A percentile compares a stretch with the other conserved stretches of the same genome.
phyloP scores from a whole-genome alignment of 2,113 vertebrate species.

The Myiozetetes cayanensis region DNA sequence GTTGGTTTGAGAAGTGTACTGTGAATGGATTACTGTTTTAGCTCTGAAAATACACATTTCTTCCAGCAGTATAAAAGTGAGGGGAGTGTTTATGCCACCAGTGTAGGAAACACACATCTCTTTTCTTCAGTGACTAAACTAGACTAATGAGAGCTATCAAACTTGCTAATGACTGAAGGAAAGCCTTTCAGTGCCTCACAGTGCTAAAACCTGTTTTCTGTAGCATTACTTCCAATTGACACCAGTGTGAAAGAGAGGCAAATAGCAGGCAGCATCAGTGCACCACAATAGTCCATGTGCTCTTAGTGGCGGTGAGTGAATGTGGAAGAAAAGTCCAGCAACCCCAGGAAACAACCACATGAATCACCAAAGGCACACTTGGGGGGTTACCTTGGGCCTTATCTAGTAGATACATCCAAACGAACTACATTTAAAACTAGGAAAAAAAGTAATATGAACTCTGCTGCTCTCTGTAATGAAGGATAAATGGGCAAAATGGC shows the following conservation, averaged over 20 bases:
- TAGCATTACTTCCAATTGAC: background rate
- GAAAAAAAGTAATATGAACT: background rate
- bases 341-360: background rate
- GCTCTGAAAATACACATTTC: slow-evolving; percentile 28
- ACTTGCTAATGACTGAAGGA: slow-evolving; percentile 4
- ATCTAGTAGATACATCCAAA: background rate
- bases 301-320: background rate
- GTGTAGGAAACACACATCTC: slow-evolving; percentile 33
- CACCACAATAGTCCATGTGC: background rate
- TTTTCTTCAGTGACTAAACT: slow-evolving; percentile 2
- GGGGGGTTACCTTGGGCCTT: background rate
- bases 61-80: slow-evolving; percentile 9
- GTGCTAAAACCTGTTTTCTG: background rate
- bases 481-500: background rate
- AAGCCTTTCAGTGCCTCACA: background rate
- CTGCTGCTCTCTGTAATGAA: background rate
- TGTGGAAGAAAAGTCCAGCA: background rate
- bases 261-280: background rate
- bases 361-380: background rate
- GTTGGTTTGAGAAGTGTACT: background rate
- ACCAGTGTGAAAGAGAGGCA: background rate
- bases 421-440: background rate
- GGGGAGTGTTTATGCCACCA: background rate
- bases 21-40: slow-evolving; percentile 54
- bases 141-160: slow-evolving; percentile 24